phyloP scores from a whole-genome alignment of 2,113 vertebrate genomes.

The Bostrychus sinensis region DNA sequence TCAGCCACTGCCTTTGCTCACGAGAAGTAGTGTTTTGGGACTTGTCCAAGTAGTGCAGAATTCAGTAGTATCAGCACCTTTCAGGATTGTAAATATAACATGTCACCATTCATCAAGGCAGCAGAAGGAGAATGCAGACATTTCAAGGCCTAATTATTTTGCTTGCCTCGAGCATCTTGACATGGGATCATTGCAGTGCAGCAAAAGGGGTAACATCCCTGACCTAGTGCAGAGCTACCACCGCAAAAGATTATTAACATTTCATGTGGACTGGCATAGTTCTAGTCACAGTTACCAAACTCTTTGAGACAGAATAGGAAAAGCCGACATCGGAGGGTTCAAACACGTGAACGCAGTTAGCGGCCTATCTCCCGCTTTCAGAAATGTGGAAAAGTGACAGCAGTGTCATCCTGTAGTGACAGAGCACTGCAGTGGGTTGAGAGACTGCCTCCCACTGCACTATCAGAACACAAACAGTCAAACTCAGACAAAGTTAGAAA shows the following conservation, averaged over 20 bases:
- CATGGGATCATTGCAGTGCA: slow-evolving; percentile 41
- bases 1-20: slow-evolving; percentile 35
- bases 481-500: slow-evolving; percentile 31
- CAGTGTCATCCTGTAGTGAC: slow-evolving; percentile 41
- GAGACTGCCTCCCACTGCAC: slow-evolving; percentile 20
- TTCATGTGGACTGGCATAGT: slow-evolving; percentile 29
- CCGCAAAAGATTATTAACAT: slow-evolving; percentile 27
- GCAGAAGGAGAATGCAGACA: slow-evolving; percentile 41
- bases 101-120: slow-evolving; percentile 67
- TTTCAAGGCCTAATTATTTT: slow-evolving; percentile 62
- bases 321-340: slow-evolving; percentile 33
- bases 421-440: slow-evolving; percentile 30
- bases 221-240: slow-evolving; percentile 8
- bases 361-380: slow-evolving; percentile 37
- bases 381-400: slow-evolving; percentile 51
- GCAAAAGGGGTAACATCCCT: slow-evolving; percentile 30
- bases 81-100: slow-evolving; percentile 68
- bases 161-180: slow-evolving; percentile 23
- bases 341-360: slow-evolving; percentile 38
- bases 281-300: slow-evolving; percentile 27
- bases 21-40: slow-evolving; percentile 42
- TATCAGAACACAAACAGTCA: slow-evolving; percentile 25
- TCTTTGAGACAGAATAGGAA: slow-evolving; percentile 30
- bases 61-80: slow-evolving; percentile 66
- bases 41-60: slow-evolving; percentile 41